These are phyloP conservation scores for Dascyllus trimaculatus DNA, from an alignment of 2,113 vertebrate species.

Conservation along the genomic window DNA sequence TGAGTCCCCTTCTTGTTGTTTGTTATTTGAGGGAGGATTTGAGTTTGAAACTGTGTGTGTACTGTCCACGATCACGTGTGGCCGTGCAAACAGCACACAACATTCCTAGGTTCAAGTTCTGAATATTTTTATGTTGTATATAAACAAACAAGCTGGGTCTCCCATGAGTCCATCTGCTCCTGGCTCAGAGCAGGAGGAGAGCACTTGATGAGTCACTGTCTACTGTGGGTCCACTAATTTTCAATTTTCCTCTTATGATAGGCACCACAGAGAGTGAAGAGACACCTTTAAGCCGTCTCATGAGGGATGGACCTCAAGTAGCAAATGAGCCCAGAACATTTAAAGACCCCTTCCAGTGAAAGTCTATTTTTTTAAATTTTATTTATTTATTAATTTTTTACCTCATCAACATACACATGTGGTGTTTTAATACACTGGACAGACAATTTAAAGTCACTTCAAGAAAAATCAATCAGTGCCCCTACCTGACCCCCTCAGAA, in stretches of 20 bases:
- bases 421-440: too few relatives aligned
- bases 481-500: too few relatives aligned
- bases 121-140: conserved; percentile 35
- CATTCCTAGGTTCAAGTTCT: conserved; percentile 6
- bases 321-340: neutral
- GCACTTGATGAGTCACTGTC: conserved; percentile 63
- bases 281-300: conserved; percentile 1
- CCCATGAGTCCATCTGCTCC: conserved; percentile 31
- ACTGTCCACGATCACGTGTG: conserved; percentile 12
- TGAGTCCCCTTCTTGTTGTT: conserved; percentile 59
- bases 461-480: too few relatives aligned
- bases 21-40: conserved; percentile 52
- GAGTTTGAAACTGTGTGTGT: conserved; percentile 3
- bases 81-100: conserved; percentile 35
- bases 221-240: conserved; percentile 37
- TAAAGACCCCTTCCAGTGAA: too few relatives aligned
- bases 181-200: conserved; percentile 21
- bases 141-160: conserved; percentile 42
- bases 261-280: neutral
- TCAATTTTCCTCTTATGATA: conserved; percentile 42
- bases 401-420: too few relatives aligned
- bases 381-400: too few relatives aligned
- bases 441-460: too few relatives aligned
- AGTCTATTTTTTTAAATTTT: too few relatives aligned
- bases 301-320: neutral